phyloP scores from a whole-genome alignment of 2,113 vertebrate genomes.

The Dolichotis patagonum region DNA sequence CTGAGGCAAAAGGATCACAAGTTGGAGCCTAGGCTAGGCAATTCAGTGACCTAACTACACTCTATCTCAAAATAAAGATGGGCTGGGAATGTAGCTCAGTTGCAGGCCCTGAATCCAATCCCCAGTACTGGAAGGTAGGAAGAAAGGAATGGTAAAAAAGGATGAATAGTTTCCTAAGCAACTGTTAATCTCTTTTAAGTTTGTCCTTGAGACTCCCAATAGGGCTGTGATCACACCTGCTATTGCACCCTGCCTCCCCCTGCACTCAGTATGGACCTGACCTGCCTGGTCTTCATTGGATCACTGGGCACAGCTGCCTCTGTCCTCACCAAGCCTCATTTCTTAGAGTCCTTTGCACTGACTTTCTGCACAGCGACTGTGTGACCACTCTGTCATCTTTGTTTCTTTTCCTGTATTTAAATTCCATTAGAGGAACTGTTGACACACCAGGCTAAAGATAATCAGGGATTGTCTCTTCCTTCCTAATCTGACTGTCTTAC shows the following conservation, averaged over 20 bases:
- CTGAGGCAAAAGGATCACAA: neutral
- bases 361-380: accelerated
- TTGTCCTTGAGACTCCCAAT: neutral
- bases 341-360: neutral
- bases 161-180: neutral
- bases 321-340: neutral
- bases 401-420: neutral
- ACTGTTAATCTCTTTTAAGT: neutral
- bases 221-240: neutral
- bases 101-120: neutral
- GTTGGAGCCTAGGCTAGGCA: neutral
- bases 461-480: neutral
- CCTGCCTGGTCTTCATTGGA: neutral
- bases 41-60: neutral
- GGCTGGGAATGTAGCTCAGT: neutral
- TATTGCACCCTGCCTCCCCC: too few species aligned
- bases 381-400: neutral
- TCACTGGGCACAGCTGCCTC: neutral
- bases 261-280: too few species aligned
- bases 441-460: neutral
- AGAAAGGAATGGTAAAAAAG: too few species aligned
- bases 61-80: neutral
- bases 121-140: neutral
- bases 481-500: neutral
- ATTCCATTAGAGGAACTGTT: neutral